phyloP scores from a whole-genome alignment of 2,113 vertebrate genomes.

The Cheilinus undulatus region DNA sequence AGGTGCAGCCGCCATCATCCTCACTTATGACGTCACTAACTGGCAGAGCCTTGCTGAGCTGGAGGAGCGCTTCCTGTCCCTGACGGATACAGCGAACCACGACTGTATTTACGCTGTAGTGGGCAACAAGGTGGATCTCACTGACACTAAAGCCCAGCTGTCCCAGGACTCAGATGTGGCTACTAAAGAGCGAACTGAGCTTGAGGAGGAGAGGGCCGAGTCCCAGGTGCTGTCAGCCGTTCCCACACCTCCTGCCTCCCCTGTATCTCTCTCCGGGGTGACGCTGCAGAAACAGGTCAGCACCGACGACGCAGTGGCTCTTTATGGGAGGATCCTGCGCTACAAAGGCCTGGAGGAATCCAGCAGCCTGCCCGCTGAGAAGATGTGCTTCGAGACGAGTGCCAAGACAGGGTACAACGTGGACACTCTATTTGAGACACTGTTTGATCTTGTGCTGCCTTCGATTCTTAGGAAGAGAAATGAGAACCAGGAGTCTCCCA shows the following conservation, averaged over 20 bases:
- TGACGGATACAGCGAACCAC: conserved; percentile 91
- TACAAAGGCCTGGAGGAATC: conserved; percentile 92
- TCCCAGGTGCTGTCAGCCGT: conserved; percentile 41
- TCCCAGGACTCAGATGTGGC: conserved; percentile 19
- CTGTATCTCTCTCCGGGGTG: conserved; percentile 53
- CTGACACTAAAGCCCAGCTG: conserved; percentile 69
- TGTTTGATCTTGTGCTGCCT: conserved; percentile 93
- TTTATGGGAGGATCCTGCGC: conserved; percentile 91
- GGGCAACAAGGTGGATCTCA: conserved; percentile 96
- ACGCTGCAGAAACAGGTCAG: conserved; percentile 84
- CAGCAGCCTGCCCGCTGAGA: conserved; percentile 87
- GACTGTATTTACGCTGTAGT: conserved; percentile 95
- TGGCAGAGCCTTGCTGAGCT: conserved; percentile 92
- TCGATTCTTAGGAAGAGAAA: conserved; percentile 87
- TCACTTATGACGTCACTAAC: conserved; percentile 93
- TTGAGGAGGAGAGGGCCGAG: conserved; percentile 46
- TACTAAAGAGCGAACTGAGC: conserved; percentile 5
- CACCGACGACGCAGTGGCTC: conserved; percentile 86
- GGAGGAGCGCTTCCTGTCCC: conserved; percentile 93
- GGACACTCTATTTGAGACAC: conserved; percentile 91
- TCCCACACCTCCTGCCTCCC: conserved; percentile 57
- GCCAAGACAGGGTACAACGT: conserved; percentile 95
- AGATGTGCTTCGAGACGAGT: conserved; percentile 97
- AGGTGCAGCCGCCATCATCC: conserved; percentile 91
- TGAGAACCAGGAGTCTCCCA: conserved; percentile 82